Percentiles rank a stretch among this genome's conserved stretches.
Evolutionary conservation across 2,888 invertebrate species (phyloP).

Genomic region (Linhomoeus sp.): DNA sequence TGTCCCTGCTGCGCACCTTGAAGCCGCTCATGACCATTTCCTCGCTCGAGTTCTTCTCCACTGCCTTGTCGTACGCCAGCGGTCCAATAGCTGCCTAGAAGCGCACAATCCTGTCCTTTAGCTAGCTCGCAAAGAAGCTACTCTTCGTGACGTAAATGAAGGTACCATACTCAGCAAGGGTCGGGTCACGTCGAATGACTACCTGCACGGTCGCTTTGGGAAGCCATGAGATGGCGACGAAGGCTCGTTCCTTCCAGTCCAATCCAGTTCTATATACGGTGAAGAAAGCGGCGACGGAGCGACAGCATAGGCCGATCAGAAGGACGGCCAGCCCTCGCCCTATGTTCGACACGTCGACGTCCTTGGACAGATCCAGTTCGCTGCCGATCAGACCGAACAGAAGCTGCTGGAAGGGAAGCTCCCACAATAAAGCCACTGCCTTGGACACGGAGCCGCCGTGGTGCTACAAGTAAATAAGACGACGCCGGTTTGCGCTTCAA

Average conservation of each 20-base stretch:
- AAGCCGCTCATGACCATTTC: too few relatives aligned
- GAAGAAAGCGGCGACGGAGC: conserved; percentile 30
- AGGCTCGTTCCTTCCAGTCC: conserved; percentile 68
- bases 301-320: conserved; percentile 44
- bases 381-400: conserved; percentile 80
- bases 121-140: too few relatives aligned
- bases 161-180: too few relatives aligned
- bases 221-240: conserved; percentile 75
- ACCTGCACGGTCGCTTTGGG: conserved; percentile 91
- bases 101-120: too few relatives aligned
- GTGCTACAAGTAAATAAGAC: too few relatives aligned
- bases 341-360: conserved; percentile 28
- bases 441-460: conserved; percentile 57
- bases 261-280: conserved; percentile 46
- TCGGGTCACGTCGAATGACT: too few relatives aligned
- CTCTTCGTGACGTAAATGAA: too few relatives aligned
- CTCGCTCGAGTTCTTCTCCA: too few relatives aligned
- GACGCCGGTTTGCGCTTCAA: too few relatives aligned
- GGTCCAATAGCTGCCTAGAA: too few relatives aligned
- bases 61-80: too few relatives aligned
- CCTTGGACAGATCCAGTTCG: conserved; percentile 48
- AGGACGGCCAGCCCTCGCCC: conserved; percentile 39
- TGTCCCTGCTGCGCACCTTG: too few relatives aligned
- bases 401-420: conserved; percentile 70
- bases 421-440: conserved; percentile 78